These are phyloP conservation scores for Danio albolineatus DNA, from an alignment of 2,797 vertebrate species.

Conservation along the genomic window DNA sequence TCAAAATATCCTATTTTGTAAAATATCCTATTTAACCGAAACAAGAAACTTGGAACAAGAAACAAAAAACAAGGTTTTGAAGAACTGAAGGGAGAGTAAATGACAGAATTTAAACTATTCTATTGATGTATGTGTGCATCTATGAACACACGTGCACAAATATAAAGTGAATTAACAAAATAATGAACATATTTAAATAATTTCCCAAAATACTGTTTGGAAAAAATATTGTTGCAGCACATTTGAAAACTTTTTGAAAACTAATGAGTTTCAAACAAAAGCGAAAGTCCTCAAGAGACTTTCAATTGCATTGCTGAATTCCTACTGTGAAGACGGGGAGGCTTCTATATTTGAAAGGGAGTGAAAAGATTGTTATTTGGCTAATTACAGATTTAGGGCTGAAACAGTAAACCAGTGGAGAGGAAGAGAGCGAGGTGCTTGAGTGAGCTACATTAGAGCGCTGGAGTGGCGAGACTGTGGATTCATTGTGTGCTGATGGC, in stretches of 20 bases:
- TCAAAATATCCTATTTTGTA: too few species aligned
- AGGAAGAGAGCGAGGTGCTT: constrained; percentile 65
- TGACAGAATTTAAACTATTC: too few species aligned
- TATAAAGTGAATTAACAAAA: not conserved
- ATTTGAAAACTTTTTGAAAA: constrained; percentile 7
- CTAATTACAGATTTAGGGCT: constrained; percentile 78
- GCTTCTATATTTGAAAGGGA: constrained; percentile 65
- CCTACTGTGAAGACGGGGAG: constrained; percentile 67
- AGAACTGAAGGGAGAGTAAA: too few species aligned
- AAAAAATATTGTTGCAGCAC: not conserved
- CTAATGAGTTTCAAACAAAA: not conserved
- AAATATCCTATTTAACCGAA: too few species aligned
- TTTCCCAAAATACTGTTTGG: not conserved
- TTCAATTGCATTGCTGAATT: constrained; percentile 36
- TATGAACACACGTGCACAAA: too few species aligned
- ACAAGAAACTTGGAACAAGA: too few species aligned
- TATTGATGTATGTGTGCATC: too few species aligned
- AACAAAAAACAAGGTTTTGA: too few species aligned
- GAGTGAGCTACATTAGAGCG: constrained; percentile 71
- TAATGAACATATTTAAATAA: not conserved
- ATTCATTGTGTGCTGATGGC: constrained; percentile 78
- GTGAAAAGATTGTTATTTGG: constrained; percentile 69
- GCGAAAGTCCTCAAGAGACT: constrained; percentile 42
- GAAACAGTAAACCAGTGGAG: constrained; percentile 72
- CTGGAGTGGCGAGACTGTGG: constrained; percentile 65